Conservation (phyloP, 1,140 invertebrate species). For the Pteromalus puparum region DNA sequence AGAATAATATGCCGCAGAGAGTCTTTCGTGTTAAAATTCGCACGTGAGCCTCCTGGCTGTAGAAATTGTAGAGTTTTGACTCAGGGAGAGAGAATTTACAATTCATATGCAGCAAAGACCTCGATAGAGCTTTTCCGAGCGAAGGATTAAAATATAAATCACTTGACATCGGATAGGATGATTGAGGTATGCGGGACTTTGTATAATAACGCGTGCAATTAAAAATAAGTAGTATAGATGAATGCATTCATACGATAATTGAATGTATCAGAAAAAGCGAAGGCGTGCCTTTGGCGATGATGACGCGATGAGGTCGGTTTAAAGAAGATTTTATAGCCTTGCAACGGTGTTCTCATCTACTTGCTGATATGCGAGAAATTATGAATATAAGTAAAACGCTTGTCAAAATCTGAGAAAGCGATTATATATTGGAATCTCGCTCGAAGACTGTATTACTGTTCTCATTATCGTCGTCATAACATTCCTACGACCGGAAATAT, state of each 20-base stretch:
- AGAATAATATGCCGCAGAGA: neutral
- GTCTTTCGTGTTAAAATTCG: conserved; percentile 1
- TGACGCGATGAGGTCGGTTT: neutral
- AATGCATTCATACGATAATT: neutral
- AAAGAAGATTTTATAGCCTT: too few relatives aligned
- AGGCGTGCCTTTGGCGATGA: neutral
- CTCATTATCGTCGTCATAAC: neutral
- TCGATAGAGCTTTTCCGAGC: neutral
- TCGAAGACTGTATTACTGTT: neutral
- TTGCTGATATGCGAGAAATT: neutral
- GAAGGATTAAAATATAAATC: neutral
- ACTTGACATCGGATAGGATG: neutral
- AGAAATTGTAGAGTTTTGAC: too few relatives aligned
- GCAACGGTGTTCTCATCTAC: too few relatives aligned
- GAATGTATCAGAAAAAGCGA: neutral
- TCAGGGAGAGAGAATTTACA: neutral
- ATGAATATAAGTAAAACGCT: neutral
- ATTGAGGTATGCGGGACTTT: neutral
- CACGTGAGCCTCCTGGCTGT: neutral
- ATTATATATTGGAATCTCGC: conserved; percentile 6
- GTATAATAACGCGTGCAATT: neutral
- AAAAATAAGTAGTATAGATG: neutral
- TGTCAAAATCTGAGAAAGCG: conserved; percentile 7
- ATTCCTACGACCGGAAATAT: neutral
- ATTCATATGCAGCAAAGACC: neutral